These are phyloP conservation scores for Mobula hypostoma DNA, from an alignment of 2,113 vertebrate species.

Conservation along the genomic window DNA sequence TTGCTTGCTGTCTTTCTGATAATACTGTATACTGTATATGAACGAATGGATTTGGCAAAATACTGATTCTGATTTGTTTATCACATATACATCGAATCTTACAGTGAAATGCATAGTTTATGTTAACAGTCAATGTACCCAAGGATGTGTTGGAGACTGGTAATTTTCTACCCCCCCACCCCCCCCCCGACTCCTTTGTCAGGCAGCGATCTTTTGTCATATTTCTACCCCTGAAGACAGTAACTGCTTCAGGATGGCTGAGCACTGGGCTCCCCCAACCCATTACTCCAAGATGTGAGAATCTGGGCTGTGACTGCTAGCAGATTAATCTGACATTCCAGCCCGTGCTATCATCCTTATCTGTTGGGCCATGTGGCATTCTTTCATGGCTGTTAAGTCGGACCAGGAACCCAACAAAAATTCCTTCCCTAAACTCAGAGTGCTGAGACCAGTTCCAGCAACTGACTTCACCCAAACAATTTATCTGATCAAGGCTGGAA, in stretches of 20 bases:
- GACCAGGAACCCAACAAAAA: background rate
- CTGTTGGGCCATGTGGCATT: background rate
- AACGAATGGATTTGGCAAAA: background rate
- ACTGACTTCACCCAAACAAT: background rate
- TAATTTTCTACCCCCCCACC: no score
- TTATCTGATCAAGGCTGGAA: background rate
- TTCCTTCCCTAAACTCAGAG: background rate
- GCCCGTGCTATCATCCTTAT: background rate
- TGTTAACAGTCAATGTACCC: no score
- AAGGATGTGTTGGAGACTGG: no score
- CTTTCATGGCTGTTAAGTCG: background rate
- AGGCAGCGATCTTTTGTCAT: background rate
- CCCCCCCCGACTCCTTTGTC: no score
- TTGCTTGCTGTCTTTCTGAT: background rate
- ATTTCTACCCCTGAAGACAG: background rate
- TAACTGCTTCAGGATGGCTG: background rate
- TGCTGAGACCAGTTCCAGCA: background rate
- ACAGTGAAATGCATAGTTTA: no score
- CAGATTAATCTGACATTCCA: background rate
- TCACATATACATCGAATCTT: no score
- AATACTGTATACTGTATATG: background rate
- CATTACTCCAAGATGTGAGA: background rate
- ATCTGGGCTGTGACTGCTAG: background rate
- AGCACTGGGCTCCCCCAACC: background rate
- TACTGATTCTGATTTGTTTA: no score